Evolutionary conservation across 2,797 vertebrate species (phyloP).

Genomic region (Pampus argenteus): DNA sequence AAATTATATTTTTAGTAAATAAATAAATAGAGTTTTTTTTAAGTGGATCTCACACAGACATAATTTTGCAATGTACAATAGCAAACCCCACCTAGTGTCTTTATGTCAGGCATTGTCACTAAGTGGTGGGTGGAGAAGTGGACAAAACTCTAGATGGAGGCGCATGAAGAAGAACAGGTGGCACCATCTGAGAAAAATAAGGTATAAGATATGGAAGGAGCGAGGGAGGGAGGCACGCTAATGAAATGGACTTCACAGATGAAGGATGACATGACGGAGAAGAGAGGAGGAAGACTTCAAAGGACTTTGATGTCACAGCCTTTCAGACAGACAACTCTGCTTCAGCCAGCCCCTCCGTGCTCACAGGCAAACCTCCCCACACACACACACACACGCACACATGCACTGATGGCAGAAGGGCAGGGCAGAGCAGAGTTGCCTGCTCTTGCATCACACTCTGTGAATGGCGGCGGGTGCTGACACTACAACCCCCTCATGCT

Average conservation of each 20-base stretch:
- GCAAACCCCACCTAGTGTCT: slow-evolving; percentile 11
- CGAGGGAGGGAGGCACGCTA: slow-evolving; percentile 54
- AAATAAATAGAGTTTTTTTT: not conserved
- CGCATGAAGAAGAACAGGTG: slow-evolving; percentile 53
- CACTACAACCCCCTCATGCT: slow-evolving; percentile 79
- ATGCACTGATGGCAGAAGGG: slow-evolving; percentile 70
- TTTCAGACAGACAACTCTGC: slow-evolving; percentile 76
- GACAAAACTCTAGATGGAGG: slow-evolving; percentile 27
- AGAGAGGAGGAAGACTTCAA: slow-evolving; percentile 78
- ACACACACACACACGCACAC: slow-evolving; percentile 15
- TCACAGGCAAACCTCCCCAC: slow-evolving; percentile 24
- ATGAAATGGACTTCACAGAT: slow-evolving; percentile 72
- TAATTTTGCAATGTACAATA: not conserved
- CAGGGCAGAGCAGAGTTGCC: slow-evolving; percentile 78
- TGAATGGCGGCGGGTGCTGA: slow-evolving; percentile 76
- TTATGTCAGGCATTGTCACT: slow-evolving; percentile 3
- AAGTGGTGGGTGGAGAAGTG: slow-evolving; percentile 34
- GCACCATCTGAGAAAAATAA: slow-evolving; percentile 33
- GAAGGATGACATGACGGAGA: slow-evolving; percentile 69
- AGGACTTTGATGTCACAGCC: slow-evolving; percentile 83
- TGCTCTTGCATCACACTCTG: slow-evolving; percentile 84
- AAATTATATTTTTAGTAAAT: not conserved
- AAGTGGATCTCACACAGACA: not conserved
- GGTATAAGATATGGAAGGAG: slow-evolving; percentile 35
- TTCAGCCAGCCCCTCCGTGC: slow-evolving; percentile 47